phyloP scores from a whole-genome alignment of 2,113 vertebrate genomes.

The Vireo altiloquus region DNA sequence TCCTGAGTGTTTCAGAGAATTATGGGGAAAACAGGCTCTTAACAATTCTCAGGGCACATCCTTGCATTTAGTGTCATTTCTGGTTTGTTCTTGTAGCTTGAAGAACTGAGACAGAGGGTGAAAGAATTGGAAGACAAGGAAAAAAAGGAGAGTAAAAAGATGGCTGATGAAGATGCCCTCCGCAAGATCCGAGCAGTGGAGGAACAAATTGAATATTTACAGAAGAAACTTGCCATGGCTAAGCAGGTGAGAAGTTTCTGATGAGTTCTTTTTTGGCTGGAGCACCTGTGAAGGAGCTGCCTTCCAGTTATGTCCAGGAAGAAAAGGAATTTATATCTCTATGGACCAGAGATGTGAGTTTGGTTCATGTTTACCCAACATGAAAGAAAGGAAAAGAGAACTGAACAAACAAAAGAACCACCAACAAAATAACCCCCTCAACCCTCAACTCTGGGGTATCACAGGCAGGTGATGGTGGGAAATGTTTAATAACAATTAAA shows the following conservation, averaged over 20 bases:
- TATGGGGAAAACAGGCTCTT: not conserved
- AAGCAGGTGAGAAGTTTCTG: slow-evolving; percentile 83
- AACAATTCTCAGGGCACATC: not conserved
- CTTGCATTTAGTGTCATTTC: not conserved
- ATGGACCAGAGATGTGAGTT: not conserved
- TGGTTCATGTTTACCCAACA: not conserved
- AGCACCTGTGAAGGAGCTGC: not conserved
- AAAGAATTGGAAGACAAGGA: slow-evolving; percentile 93
- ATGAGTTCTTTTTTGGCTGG: not conserved
- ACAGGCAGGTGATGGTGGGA: fast-evolving
- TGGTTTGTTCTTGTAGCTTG: slow-evolving; percentile 73
- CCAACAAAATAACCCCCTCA: fast-evolving
- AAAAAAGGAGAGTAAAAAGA: slow-evolving; percentile 94
- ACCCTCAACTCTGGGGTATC: fast-evolving
- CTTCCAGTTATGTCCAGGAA: not conserved
- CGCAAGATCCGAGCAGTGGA: slow-evolving; percentile 93
- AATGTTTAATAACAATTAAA: not conserved
- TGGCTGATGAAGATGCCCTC: slow-evolving; percentile 94
- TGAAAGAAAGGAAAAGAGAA: not conserved
- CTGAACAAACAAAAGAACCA: not conserved
- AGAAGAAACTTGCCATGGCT: slow-evolving; percentile 94
- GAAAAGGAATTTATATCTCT: not conserved
- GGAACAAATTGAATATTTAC: slow-evolving; percentile 93
- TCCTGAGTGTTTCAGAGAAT: not conserved
- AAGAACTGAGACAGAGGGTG: slow-evolving; percentile 89